A percentile compares a stretch with the other conserved stretches of the same genome.
Evolutionary conservation across 1,140 invertebrate genomes (phyloP).

Genomic region (Aleiodes sp.): DNA sequence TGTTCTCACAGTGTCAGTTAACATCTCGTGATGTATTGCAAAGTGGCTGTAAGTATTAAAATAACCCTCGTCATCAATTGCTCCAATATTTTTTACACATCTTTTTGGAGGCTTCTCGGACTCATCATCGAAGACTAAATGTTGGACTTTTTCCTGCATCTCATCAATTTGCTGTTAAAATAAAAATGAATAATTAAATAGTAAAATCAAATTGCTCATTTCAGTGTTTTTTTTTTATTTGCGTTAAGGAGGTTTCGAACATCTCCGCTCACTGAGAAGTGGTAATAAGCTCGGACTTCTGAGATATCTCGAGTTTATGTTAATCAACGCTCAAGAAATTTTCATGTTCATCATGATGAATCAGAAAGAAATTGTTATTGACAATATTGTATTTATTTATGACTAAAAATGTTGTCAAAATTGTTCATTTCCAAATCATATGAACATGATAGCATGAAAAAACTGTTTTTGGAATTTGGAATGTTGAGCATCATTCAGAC

Average conservation of each 20-base stretch:
- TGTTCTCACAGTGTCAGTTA: constrained; percentile 91
- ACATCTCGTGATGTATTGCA: constrained; percentile 97
- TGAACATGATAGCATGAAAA: no score
- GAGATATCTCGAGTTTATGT: no score
- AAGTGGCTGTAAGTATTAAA: constrained; percentile 98
- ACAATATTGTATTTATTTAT: no score
- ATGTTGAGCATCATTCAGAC: no score
- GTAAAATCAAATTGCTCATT: constrained; percentile 14
- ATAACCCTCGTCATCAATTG: constrained; percentile 79
- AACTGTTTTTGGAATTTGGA: no score
- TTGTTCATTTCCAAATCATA: no score
- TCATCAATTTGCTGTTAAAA: constrained; percentile 59
- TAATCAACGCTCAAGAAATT: no score
- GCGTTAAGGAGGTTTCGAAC: constrained; percentile 22
- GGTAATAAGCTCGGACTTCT: no score
- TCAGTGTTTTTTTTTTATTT: not conserved
- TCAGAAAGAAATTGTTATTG: no score
- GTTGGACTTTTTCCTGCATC: constrained; percentile 61
- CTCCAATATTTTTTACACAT: constrained; percentile 58
- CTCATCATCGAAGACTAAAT: constrained; percentile 63
- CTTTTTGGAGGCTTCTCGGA: constrained; percentile 59
- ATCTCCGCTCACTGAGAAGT: no score
- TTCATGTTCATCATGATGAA: no score
- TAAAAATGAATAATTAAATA: constrained; percentile 19
- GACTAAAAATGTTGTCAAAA: no score